These are phyloP conservation scores for Tubulanus polymorphus DNA, from an alignment of 2,888 invertebrate genomes.

Conservation along the genomic window DNA sequence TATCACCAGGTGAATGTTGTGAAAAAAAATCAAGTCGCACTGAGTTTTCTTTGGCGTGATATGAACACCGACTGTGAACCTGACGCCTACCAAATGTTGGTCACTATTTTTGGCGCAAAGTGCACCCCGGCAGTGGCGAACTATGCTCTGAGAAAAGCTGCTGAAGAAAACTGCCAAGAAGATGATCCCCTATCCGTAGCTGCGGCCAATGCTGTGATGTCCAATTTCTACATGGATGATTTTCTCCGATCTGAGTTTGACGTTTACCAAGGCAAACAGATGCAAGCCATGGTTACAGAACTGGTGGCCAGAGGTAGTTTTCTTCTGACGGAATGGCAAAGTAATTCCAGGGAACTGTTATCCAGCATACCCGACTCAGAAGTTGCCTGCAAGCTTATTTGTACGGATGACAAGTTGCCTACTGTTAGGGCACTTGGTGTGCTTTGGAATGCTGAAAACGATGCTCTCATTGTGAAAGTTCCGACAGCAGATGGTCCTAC, in stretches of 20 bases:
- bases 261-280: too few relatives aligned
- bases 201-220: neutral
- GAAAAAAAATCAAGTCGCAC: neutral
- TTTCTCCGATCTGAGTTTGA: too few relatives aligned
- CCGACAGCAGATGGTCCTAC: neutral
- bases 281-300: neutral
- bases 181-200: neutral
- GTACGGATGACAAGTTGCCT: slow-evolving; percentile 6
- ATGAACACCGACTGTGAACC: neutral
- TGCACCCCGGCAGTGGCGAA: neutral
- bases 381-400: neutral
- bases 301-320: slow-evolving; percentile 6
- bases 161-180: neutral
- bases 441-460: slow-evolving; percentile 8
- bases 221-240: slow-evolving; percentile 3
- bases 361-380: slow-evolving; percentile 7
- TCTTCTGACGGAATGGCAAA: slow-evolving; percentile 8
- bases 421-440: slow-evolving; percentile 10
- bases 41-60: slow-evolving; percentile 2
- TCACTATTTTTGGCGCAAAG: neutral
- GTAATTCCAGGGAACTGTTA: slow-evolving; percentile 8
- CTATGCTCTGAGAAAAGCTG: neutral
- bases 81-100: neutral
- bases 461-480: slow-evolving; percentile 2
- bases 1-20: neutral